phyloP scores from a whole-genome alignment of 2,888 invertebrate species.

The Pachliopta kotzebuea region DNA sequence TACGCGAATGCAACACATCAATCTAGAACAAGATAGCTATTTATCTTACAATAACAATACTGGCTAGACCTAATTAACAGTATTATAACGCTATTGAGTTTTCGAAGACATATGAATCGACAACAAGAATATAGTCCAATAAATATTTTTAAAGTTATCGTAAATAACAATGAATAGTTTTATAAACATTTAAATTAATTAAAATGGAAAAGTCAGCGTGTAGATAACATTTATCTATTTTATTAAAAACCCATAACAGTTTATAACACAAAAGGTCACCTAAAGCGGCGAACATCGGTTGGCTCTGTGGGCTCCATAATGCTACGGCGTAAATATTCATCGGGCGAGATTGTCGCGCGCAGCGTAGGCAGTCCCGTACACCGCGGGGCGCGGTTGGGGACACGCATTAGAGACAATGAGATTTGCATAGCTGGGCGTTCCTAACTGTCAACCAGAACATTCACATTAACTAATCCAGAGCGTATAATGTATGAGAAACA shows the following conservation, averaged over 20 bases:
- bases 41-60: not conserved
- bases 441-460: constrained; percentile 75
- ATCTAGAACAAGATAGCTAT: constrained; percentile 64
- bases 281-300: constrained; percentile 44
- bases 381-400: constrained; percentile 59
- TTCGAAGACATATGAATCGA: no score
- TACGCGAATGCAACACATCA: constrained; percentile 64
- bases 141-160: not conserved
- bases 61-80: not conserved
- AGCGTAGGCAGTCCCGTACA: constrained; percentile 62
- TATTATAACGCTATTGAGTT: not conserved
- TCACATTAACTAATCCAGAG: constrained; percentile 71
- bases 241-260: constrained; percentile 32
- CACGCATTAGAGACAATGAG: constrained; percentile 75
- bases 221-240: not conserved
- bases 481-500: constrained; percentile 62
- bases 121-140: not conserved
- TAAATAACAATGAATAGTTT: not conserved
- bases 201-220: not conserved
- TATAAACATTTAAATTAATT: not conserved
- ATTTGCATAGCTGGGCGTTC: constrained; percentile 75
- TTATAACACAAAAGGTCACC: constrained; percentile 46
- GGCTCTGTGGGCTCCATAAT: constrained; percentile 52
- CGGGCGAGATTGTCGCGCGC: constrained; percentile 55
- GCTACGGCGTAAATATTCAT: constrained; percentile 72